Conservation (phyloP, 2,888 invertebrate species). For the Atrina japonica region DNA sequence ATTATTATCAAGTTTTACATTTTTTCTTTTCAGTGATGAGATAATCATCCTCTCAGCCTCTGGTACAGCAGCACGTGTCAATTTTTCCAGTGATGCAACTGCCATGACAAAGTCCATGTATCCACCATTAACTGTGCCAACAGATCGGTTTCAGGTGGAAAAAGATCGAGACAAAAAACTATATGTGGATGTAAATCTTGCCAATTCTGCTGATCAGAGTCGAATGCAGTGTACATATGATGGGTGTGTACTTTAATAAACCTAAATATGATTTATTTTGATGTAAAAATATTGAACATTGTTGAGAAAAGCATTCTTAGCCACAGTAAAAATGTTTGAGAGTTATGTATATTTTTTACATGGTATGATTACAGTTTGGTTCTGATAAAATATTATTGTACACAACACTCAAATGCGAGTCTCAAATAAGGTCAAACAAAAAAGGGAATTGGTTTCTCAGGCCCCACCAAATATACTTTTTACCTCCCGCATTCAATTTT, state of each 20-base stretch:
- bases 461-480: too few species aligned
- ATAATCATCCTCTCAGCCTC: conserved; percentile 96
- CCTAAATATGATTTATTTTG: too few species aligned
- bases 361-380: background rate
- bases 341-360: too few species aligned
- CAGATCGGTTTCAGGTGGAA: conserved; percentile 50
- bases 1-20: too few species aligned
- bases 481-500: too few species aligned
- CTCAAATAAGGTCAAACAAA: too few species aligned
- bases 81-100: conserved; percentile 64
- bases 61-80: conserved; percentile 93
- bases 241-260: conserved; percentile 28
- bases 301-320: background rate
- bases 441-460: too few species aligned
- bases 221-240: conserved; percentile 39
- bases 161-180: conserved; percentile 72
- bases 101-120: conserved; percentile 31
- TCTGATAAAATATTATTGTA: conserved; percentile 3
- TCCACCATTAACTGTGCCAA: conserved; percentile 38
- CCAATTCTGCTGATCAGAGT: conserved; percentile 71
- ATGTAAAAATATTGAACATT: background rate
- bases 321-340: too few species aligned
- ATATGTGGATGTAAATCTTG: conserved; percentile 77
- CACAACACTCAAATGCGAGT: too few species aligned
- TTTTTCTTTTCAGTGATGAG: conserved; percentile 88